phyloP scores from a whole-genome alignment of 2,113 vertebrate species.

The Panurus biarmicus region DNA sequence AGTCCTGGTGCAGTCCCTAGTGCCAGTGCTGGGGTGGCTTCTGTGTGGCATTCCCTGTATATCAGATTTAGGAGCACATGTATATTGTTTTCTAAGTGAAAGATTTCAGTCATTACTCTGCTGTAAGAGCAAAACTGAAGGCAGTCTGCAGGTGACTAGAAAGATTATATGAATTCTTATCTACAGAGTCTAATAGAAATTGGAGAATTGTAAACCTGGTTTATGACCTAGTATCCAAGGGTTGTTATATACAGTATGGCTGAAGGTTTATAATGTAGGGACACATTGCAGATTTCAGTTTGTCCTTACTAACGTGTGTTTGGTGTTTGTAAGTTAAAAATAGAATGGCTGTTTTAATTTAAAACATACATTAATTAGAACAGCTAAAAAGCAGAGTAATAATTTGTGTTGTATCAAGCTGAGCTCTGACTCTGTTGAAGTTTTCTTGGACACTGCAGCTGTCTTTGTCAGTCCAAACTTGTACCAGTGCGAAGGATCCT shows the following conservation, averaged over 20 bases:
- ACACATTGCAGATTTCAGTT: not conserved
- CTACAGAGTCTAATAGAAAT: not conserved
- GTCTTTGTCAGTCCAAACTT: not conserved
- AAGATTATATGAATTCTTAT: not conserved
- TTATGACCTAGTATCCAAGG: not conserved
- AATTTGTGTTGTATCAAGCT: not conserved
- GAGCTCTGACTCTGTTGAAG: not conserved
- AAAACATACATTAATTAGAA: not conserved
- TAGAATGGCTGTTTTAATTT: not conserved
- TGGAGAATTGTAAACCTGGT: not conserved
- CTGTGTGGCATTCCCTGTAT: not conserved
- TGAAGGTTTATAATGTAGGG: not conserved
- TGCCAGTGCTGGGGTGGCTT: not conserved
- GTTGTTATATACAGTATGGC: not conserved
- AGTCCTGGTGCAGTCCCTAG: not conserved
- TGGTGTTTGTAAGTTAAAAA: not conserved
- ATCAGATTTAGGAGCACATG: accelerated
- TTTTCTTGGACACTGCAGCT: not conserved
- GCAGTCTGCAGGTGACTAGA: not conserved
- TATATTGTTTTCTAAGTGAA: not conserved
- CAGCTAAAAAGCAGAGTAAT: not conserved
- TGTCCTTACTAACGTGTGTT: not conserved
- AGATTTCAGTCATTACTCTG: not conserved
- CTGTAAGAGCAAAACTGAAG: not conserved
- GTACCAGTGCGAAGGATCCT: accelerated